Conservation (phyloP, 2,888 invertebrate species). For the Argyra leucocephala region DNA sequence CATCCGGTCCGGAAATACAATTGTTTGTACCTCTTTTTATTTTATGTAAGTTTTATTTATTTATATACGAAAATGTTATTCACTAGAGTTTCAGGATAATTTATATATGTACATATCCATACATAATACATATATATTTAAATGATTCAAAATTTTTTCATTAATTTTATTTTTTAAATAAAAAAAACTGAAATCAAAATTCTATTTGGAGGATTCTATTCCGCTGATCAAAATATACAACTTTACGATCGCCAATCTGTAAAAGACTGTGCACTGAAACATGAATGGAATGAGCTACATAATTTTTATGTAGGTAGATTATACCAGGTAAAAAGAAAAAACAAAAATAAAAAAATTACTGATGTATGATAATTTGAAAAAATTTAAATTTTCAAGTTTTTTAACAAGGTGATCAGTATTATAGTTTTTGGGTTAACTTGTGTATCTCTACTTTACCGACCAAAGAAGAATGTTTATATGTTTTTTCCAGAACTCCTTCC, state of each 20-base stretch:
- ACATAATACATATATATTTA: too few relatives aligned
- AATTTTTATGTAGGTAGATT: slow-evolving; percentile 3
- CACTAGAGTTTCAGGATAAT: not conserved
- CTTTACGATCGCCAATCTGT: not conserved
- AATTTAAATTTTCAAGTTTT: not conserved
- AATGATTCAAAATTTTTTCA: too few relatives aligned
- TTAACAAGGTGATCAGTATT: too few relatives aligned
- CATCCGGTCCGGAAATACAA: slow-evolving; percentile 1
- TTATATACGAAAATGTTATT: not conserved
- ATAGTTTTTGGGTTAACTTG: too few relatives aligned
- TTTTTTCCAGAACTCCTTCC: too few relatives aligned
- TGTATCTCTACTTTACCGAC: too few relatives aligned
- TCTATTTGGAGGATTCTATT: not conserved
- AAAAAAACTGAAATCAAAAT: too few relatives aligned
- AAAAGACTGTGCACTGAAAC: not conserved
- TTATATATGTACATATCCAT: too few relatives aligned
- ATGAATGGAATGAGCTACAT: slow-evolving; percentile 6
- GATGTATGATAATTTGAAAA: not conserved
- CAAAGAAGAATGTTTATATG: too few relatives aligned
- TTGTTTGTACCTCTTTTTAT: not conserved
- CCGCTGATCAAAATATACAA: not conserved
- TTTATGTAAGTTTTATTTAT: not conserved
- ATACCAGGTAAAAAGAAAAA: not conserved
- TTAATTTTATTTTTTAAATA: not conserved
- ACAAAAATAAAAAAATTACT: not conserved